These are phyloP conservation scores for Oreochromis mossambicus DNA, from an alignment of 2,797 vertebrate species.

Conservation along the genomic window DNA sequence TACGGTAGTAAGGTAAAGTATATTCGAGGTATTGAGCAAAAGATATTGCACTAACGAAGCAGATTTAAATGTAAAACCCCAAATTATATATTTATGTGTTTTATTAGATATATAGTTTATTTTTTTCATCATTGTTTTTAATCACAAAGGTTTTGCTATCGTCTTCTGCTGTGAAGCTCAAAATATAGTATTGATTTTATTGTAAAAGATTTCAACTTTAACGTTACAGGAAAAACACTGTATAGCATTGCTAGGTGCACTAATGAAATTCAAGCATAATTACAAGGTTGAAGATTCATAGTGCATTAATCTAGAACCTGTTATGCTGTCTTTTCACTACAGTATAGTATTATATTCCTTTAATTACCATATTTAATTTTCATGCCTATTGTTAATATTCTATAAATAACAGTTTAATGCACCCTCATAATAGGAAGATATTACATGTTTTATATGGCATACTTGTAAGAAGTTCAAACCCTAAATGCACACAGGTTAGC, in stretches of 20 bases:
- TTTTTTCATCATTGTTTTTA: neutral
- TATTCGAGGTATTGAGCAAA: rapidly evolving
- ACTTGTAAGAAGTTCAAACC: neutral
- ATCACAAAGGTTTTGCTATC: neutral
- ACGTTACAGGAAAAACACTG: neutral
- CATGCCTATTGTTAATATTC: neutral
- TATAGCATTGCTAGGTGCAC: neutral
- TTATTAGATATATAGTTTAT: neutral
- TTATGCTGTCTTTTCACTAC: neutral
- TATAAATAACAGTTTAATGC: neutral
- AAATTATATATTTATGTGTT: neutral
- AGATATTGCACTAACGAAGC: neutral
- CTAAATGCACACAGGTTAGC: neutral
- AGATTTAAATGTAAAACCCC: neutral
- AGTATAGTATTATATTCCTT: neutral
- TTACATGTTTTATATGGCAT: neutral
- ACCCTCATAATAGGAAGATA: neutral
- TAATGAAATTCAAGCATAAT: neutral
- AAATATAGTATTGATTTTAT: neutral
- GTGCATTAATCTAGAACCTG: neutral
- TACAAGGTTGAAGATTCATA: neutral
- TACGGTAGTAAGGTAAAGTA: rapidly evolving
- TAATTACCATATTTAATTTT: neutral
- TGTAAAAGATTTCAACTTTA: neutral
- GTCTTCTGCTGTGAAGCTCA: neutral